These are phyloP conservation scores for Neostethus bicornis DNA, from an alignment of 2,797 vertebrate species.

Conservation along the genomic window DNA sequence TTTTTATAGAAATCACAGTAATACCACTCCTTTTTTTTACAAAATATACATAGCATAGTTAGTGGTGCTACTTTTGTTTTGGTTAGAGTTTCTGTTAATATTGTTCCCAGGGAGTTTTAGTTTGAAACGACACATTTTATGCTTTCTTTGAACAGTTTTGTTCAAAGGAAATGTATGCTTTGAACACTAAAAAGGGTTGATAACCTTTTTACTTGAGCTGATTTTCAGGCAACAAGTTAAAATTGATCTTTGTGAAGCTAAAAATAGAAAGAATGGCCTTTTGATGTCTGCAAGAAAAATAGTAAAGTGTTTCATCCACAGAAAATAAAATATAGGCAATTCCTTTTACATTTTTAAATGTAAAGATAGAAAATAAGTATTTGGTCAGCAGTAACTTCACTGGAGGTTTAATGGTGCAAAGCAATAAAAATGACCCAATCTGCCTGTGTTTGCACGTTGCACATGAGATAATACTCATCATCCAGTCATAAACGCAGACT, in stretches of 20 bases:
- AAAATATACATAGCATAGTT: constrained; percentile 36
- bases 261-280: neutral
- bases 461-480: constrained; percentile 6
- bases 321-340: too few species aligned
- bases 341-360: constrained; percentile 2
- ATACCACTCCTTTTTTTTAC: constrained; percentile 10
- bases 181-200: constrained; percentile 4
- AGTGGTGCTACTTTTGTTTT: constrained; percentile 39
- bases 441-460: constrained; percentile 8
- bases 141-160: constrained; percentile 12
- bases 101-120: constrained; percentile 28
- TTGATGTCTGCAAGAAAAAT: neutral
- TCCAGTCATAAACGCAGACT: constrained; percentile 63
- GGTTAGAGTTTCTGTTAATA: constrained; percentile 34
- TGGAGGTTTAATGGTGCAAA: constrained; percentile 43
- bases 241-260: constrained; percentile 14
- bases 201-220: constrained; percentile 23
- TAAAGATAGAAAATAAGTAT: neutral
- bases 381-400: neutral
- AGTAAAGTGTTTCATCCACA: too few species aligned
- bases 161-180: too few species aligned
- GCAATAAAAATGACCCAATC: constrained; percentile 14
- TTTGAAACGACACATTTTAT: constrained; percentile 13
- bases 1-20: constrained; percentile 11
- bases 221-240: constrained; percentile 5